These are phyloP conservation scores for Strix uralensis DNA, from an alignment of 2,113 vertebrate species.

Conservation along the genomic window DNA sequence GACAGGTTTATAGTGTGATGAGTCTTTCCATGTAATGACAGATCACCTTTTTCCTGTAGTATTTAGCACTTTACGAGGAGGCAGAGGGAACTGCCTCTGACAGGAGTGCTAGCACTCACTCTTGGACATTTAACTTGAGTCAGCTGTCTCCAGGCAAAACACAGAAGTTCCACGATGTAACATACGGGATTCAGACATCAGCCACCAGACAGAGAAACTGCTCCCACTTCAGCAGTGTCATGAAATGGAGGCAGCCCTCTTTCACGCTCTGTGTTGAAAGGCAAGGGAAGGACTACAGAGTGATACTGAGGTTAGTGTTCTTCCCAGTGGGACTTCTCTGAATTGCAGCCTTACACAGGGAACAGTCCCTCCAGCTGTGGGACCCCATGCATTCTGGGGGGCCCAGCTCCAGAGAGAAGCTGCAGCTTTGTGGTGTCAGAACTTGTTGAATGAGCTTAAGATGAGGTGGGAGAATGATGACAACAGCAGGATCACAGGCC, in stretches of 20 bases:
- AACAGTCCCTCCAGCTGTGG: background rate
- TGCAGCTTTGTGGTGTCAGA: background rate
- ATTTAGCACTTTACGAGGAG: background rate
- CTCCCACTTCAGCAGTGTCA: background rate
- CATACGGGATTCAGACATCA: background rate
- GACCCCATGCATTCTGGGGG: background rate
- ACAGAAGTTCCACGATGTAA: fast-evolving
- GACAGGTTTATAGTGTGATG: background rate
- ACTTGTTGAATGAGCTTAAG: background rate
- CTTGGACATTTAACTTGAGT: background rate
- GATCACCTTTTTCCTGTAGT: background rate
- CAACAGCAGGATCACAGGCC: background rate
- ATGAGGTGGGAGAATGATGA: background rate
- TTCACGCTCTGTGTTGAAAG: background rate
- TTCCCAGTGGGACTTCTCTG: background rate
- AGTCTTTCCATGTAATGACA: background rate
- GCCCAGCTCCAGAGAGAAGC: background rate
- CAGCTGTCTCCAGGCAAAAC: background rate
- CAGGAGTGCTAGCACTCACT: background rate
- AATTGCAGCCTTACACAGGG: background rate
- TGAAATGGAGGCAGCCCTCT: background rate
- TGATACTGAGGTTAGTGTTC: background rate
- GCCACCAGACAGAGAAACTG: background rate
- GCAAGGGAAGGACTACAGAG: background rate
- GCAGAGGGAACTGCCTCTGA: background rate